Evolutionary conservation across 2,113 vertebrate species (phyloP), one percentile per base, ranked within the genome.

Genomic region (Apistogramma diplotaenia): DNA sequence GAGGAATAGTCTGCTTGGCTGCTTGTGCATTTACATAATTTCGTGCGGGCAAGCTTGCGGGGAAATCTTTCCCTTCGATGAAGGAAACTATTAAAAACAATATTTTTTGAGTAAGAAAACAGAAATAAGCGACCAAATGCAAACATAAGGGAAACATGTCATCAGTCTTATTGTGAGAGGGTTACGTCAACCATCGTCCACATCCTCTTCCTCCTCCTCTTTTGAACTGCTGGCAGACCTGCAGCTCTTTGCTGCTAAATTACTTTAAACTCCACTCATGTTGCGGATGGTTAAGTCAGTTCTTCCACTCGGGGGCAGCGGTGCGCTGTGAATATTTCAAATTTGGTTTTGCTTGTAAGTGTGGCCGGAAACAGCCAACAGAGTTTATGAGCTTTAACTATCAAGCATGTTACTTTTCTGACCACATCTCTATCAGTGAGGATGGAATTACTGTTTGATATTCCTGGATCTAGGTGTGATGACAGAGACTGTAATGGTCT

Each of bases 401-500:
- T 62, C 23, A 13, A 65, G 9, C 5, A 40, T 58, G 25, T 80
- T 16, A 4, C 57, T 49, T 10, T 55, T 35, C 31, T 77, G 51
- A 15, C 11, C 51, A 23, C 10, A 27, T n/a, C 15, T 19, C 18
- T 27, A 0, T 57, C 57, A 25, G 29, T 74, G 8, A 13, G 11
- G 25, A 3, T 21, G 43, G 43, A 54, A 33, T 51, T 29, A 10
- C 31, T 82, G 43, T 67, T 79, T 87, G 33, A 2, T 46, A 9
- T 53, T 76, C n/a, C 10, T 54, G 8, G 83, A 21, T 58, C 11
- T 60, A 99, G 98, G 92, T 99, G 98, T 65, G 94, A 96, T 25
- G 95, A 96, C 71, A 91, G 91, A 0, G 95, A 95, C 23, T 99
- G 98, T 37, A 94, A 87, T 0, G 98, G 97, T 78, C 96, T 99